phyloP scores from a whole-genome alignment of 2,797 vertebrate species.

The Danio jaintianensis region DNA sequence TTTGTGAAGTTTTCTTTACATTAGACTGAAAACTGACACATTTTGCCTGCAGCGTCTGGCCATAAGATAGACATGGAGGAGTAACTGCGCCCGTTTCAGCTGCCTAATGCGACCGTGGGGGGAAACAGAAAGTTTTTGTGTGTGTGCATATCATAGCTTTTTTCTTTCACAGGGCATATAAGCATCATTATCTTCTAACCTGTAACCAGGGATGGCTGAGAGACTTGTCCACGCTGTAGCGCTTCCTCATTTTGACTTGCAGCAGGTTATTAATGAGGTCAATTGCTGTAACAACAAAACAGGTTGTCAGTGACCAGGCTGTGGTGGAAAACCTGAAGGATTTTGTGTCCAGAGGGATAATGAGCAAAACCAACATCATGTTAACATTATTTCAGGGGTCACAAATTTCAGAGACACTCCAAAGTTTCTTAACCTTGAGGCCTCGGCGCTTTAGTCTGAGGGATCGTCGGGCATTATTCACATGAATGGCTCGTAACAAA shows the following conservation, averaged over 20 bases:
- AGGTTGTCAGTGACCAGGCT: constrained; percentile 57
- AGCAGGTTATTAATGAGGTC: constrained; percentile 98
- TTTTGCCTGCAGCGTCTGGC: too few relatives aligned
- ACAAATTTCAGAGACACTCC: constrained; percentile 71
- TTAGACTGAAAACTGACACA: too few relatives aligned
- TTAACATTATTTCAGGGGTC: constrained; percentile 82
- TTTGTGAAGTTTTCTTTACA: too few relatives aligned
- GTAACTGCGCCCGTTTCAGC: background rate
- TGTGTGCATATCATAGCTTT: constrained; percentile 6
- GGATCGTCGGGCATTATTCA: constrained; percentile 71
- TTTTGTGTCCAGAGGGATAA: constrained; percentile 69
- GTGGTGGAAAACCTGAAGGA: constrained; percentile 56
- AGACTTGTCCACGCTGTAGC: constrained; percentile 96
- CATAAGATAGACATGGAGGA: background rate
- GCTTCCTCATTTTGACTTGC: constrained; percentile 99
- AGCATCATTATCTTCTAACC: constrained; percentile 72
- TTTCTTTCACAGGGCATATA: background rate
- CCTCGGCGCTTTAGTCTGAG: constrained; percentile 52
- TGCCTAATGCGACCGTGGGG: background rate
- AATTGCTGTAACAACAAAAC: constrained; percentile 84
- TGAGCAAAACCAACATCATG: constrained; percentile 83
- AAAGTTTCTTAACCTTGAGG: constrained; percentile 66
- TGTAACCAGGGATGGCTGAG: constrained; percentile 97
- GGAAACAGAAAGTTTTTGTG: background rate
- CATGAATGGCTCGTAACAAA: constrained; percentile 73